Evolutionary conservation across 2,888 invertebrate genomes (phyloP).

Genomic region (Tryphoninae sp.): DNA sequence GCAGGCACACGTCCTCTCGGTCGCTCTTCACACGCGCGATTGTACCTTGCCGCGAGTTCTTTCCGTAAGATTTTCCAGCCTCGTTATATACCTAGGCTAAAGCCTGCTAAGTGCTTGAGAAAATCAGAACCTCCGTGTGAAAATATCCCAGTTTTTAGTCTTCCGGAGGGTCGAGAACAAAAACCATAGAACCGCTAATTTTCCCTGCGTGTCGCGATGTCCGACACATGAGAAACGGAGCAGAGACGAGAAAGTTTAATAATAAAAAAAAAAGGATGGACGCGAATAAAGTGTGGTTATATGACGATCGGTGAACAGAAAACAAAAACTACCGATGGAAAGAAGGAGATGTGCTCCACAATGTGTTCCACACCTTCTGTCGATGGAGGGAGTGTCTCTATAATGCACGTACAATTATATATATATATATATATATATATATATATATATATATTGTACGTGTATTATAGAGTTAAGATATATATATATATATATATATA

Average conservation of each 20-base stretch:
- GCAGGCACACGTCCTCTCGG: conserved; percentile 5
- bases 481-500: background rate
- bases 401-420: background rate
- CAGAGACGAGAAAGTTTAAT: background rate
- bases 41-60: background rate
- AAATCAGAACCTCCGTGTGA: background rate
- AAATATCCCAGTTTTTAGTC: background rate
- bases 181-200: background rate
- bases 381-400: background rate
- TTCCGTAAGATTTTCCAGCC: background rate
- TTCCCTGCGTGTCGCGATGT: background rate
- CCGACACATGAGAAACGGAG: background rate
- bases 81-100: background rate
- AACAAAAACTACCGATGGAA: background rate
- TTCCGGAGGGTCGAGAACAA: background rate
- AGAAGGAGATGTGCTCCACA: background rate
- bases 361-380: background rate
- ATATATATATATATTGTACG: background rate
- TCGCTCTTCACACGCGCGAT: background rate
- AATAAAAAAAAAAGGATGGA: background rate
- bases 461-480: too few species aligned
- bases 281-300: background rate
- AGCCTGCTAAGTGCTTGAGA: background rate
- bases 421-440: background rate
- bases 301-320: background rate